phyloP scores from a whole-genome alignment of 2,113 vertebrate species.

The Plecturocebus donacophilus region DNA sequence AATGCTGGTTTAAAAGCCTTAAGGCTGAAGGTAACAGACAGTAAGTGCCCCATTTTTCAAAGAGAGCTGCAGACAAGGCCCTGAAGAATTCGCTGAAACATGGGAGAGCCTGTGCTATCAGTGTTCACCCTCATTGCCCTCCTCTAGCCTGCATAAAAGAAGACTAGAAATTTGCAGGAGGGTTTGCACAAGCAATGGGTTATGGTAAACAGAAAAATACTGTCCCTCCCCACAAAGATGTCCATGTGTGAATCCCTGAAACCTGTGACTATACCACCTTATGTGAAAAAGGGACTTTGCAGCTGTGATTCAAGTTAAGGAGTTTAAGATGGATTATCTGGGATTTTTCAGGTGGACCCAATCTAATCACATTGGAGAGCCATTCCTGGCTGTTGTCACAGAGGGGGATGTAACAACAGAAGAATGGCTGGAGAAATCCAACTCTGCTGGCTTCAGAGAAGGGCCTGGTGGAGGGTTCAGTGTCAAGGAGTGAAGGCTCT shows the following conservation, averaged over 20 bases:
- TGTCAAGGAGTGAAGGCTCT: not conserved
- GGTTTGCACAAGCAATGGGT: not conserved
- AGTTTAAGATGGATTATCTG: not conserved
- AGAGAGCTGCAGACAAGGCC: not conserved
- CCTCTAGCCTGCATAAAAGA: not conserved
- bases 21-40: not conserved
- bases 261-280: not conserved
- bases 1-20: not conserved
- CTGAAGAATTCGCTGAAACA: not conserved
- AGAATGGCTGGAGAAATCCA: not conserved
- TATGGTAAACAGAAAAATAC: no score
- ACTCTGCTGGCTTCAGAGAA: not conserved
- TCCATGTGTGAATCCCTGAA: not conserved
- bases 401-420: not conserved
- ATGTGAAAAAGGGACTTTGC: no score
- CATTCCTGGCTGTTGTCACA: not conserved
- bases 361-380: not conserved
- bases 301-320: not conserved
- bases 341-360: not conserved
- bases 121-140: not conserved
- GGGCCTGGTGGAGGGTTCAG: fast-evolving
- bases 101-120: not conserved
- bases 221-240: not conserved
- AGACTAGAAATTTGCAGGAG: not conserved
- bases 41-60: no score